Percentiles rank a stretch among this genome's conserved stretches.
These are phyloP conservation scores for Ochropacha duplaris DNA, from an alignment of 2,888 invertebrate species.

Conservation along the genomic window DNA sequence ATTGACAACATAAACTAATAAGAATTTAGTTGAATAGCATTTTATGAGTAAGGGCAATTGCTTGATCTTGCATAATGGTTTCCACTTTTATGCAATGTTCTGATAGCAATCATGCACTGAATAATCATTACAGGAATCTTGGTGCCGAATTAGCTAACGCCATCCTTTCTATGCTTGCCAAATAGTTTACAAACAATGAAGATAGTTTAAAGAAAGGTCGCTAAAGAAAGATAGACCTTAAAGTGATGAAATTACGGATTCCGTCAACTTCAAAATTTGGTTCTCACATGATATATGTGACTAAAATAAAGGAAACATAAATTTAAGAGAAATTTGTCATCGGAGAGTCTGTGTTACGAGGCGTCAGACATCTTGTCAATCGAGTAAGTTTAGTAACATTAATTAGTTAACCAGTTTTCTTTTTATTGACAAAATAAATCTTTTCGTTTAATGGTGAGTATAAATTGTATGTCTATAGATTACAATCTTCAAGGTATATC, in stretches of 20 bases:
- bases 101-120: too few relatives aligned
- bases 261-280: neutral
- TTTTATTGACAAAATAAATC: conserved; percentile 3
- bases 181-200: too few relatives aligned
- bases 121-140: too few relatives aligned
- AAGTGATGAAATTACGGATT: neutral
- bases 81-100: too few relatives aligned
- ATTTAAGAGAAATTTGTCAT: conserved; percentile 5
- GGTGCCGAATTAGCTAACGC: too few relatives aligned
- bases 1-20: too few relatives aligned
- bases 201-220: too few relatives aligned
- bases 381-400: conserved; percentile 22
- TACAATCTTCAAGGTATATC: neutral
- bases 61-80: too few relatives aligned
- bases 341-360: conserved; percentile 7
- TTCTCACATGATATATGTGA: conserved; percentile 1
- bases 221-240: too few relatives aligned
- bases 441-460: neutral
- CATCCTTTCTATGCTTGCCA: too few relatives aligned
- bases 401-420: conserved; percentile 6
- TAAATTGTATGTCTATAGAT: neutral
- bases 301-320: neutral
- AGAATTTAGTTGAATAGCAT: too few relatives aligned
- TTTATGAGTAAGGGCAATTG: too few relatives aligned
- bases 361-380: conserved; percentile 16